Evolutionary conservation across 2,797 vertebrate species (phyloP).

Genomic region (Toxotes lorentzi): DNA sequence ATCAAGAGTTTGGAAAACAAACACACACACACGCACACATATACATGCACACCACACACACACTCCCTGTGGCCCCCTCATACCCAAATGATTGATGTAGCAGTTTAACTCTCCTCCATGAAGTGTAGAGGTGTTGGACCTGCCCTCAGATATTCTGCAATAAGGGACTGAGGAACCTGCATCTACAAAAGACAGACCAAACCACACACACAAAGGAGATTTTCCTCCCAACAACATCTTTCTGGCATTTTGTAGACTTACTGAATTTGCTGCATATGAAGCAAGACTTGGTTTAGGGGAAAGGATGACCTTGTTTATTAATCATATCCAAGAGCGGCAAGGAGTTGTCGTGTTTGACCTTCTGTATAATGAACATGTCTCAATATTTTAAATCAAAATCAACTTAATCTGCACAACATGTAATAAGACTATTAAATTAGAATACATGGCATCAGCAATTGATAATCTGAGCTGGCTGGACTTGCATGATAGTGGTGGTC

Average conservation of each 20-base stretch:
- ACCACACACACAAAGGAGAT: not conserved
- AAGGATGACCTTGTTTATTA: not conserved
- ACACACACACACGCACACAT: constrained; percentile 12
- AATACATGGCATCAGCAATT: not conserved
- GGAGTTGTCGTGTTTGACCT: not conserved
- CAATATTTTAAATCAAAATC: not conserved
- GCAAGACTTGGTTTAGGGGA: not conserved
- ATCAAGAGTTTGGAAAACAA: not conserved
- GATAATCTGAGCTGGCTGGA: constrained; percentile 6
- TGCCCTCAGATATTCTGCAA: constrained; percentile 16
- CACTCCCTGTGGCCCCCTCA: constrained; percentile 5
- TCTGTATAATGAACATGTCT: not conserved
- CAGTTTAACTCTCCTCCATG: constrained; percentile 33
- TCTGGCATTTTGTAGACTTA: not conserved
- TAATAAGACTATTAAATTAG: not conserved
- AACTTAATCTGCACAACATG: not conserved
- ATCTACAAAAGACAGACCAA: constrained; percentile 29
- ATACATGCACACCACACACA: constrained; percentile 2
- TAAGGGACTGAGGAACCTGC: constrained; percentile 23
- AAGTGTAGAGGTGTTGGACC: constrained; percentile 30
- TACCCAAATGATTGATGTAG: constrained; percentile 42
- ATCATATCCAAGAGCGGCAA: not conserved
- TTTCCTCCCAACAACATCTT: constrained; percentile 3
- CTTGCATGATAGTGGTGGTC: constrained; percentile 43
- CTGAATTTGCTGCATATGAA: not conserved